phyloP scores from a whole-genome alignment of 35 echinoderm and acorn worm genomes.

The Strongylocentrotus purpuratus region DNA sequence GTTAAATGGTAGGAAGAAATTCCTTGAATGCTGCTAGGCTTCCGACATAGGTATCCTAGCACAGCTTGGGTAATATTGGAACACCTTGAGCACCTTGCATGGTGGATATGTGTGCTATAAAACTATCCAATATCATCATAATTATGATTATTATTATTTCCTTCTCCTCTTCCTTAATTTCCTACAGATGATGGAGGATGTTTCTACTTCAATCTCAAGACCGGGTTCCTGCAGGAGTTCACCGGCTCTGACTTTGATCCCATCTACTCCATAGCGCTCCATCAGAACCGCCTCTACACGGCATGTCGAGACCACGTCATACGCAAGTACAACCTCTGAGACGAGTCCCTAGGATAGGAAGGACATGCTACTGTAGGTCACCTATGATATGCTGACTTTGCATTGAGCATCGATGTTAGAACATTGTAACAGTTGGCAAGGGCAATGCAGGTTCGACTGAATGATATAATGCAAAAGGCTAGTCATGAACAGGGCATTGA shows the following conservation, averaged over 20 bases:
- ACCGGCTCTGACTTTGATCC: conserved; percentile 90
- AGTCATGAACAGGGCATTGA: no score
- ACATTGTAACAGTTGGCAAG: no score
- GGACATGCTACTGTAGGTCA: not conserved
- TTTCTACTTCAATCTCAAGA: conserved; percentile 60
- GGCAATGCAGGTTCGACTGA: no score
- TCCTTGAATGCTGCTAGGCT: no score
- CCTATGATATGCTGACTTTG: no score
- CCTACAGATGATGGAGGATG: conserved; percentile 78
- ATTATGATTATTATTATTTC: not conserved
- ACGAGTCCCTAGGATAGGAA: not conserved
- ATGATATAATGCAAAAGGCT: no score
- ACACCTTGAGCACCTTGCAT: not conserved
- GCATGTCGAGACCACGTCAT: conserved; percentile 79
- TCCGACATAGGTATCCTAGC: no score
- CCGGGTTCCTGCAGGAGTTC: conserved; percentile 67
- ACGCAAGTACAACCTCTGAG: conserved; percentile 71
- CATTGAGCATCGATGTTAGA: no score
- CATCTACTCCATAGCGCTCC: conserved; percentile 68
- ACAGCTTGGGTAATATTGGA: no score
- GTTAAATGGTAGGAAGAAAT: no score
- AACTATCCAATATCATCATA: no score
- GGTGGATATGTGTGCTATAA: no score
- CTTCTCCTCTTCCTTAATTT: not conserved
- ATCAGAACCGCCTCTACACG: conserved; percentile 77